Evolutionary conservation across 2,113 vertebrate genomes (phyloP), one percentile per base, ranked within the genome.

Genomic region (Nipponia nippon): DNA sequence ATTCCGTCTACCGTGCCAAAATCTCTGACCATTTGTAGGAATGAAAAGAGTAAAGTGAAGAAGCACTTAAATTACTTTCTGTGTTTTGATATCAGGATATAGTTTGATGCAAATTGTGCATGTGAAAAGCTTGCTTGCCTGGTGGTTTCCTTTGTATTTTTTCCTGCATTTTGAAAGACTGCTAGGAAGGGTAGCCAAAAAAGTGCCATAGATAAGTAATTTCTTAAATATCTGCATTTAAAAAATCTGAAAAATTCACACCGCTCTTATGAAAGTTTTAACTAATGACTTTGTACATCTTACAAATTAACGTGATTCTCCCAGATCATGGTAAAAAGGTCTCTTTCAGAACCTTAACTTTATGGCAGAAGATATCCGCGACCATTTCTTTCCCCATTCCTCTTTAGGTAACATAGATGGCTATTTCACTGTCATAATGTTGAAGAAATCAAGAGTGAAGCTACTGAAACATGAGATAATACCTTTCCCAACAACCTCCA

Each of bases 351-450:
- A 34, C 73, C 49, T 71, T 40, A 44, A 27, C 21, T 61, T 84
- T 67, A 32, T 55, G 61, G 38, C 14, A 55, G 38, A 66, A 73
- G 36, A 16, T 77, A 34, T 5, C 30, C 13, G 49, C 1, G 3
- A 75, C 26, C 6, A 8, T 96, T 96, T 55, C 65, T 96, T 94
- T 83, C 42, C 30, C 9, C 81, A 47, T 63, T 94, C 53, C 19
- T 92, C 83, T 95, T n/a, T 93, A 99, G 99, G 99, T 95, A 97
- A 97, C n/a, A 83, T 98, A 58, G 99, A 99, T 3, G 98, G 94
- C 17, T 99, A 99, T 98, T 99, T 99, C 87, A 99, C 98, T 47
- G 99, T 96, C 21, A 96, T 99, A 83, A 99, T 99, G 99, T 96
- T 99, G 92, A 99, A 99, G 97, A 99, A 98, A 94, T 98, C 99